Evolutionary conservation across 2,113 vertebrate genomes (phyloP), one percentile per base, ranked within the genome.

Genomic region (Pachycephala philippinensis): DNA sequence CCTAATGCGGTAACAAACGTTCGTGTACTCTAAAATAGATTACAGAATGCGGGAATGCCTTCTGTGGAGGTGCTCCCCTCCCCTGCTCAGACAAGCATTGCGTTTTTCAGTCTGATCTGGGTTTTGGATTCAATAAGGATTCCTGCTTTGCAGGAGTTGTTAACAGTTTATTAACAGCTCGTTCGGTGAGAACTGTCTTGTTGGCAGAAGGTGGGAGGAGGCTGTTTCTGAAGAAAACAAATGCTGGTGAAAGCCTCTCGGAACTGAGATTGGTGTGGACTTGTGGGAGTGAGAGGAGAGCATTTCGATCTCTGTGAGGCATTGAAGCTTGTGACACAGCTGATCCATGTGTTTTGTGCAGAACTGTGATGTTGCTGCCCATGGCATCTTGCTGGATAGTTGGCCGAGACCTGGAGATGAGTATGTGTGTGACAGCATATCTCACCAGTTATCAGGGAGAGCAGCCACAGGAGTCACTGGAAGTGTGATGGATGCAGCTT

Each of bases 81-180:
- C 15, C 28, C n/a, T 70, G 28, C 56, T 60, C n/a, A 45, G 39
- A 61, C 28, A 63, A 37, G 33, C 16, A 10, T 47, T 59, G 7
- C 11, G 71, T 87, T 16, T 63, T 71, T 70, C 50, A 20, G 20
- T 40, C 20, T 31, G 16, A 52, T 49, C 22, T 39, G 21, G 7
- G 8, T 0, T 35, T 81, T 96, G 49, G 64, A 70, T 88, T 86
- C 19, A 30, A 4, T 61, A 77, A 74, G 54, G 53, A 75, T 31
- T 76, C 3, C 1, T 74, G 72, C 76, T 74, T 69, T 72, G 69
- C 13, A 39, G 16, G 84, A 83, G 82, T 37, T 82, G 70, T 83
- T 88, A 93, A 76, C 75, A 83, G 86, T 87, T 96, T 93, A 87
- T 91, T 91, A 93, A 87, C 85, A 93, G 75, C 28, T 93, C 44